These are phyloP conservation scores for Caenorhabditis sp. DNA, from an alignment of 2,888 invertebrate genomes.

Conservation along the genomic window DNA sequence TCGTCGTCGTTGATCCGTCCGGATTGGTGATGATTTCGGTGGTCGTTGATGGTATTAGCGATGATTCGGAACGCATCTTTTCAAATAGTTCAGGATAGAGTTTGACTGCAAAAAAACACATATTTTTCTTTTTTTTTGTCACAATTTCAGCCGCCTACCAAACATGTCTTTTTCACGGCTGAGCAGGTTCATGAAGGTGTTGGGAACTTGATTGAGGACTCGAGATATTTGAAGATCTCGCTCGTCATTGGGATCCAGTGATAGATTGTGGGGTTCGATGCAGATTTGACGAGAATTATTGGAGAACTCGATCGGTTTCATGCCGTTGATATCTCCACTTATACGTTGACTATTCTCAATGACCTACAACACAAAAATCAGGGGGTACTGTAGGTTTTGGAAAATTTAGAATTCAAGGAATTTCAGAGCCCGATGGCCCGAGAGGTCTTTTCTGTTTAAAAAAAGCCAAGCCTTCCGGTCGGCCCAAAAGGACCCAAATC, in stretches of 20 bases:
- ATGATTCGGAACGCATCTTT: conserved; percentile 58
- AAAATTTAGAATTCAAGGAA: background rate
- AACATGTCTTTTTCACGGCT: conserved; percentile 58
- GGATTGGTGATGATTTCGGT: conserved; percentile 64
- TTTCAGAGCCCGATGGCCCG: too few species aligned
- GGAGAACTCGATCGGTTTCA: conserved; percentile 47
- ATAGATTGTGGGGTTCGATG: conserved; percentile 28
- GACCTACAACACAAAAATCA: conserved; percentile 37
- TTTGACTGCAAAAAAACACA: conserved; percentile 49
- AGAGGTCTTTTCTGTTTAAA: too few species aligned
- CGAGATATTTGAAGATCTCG: conserved; percentile 50
- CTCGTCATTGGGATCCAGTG: conserved; percentile 47
- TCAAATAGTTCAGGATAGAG: conserved; percentile 66
- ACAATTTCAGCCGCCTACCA: conserved; percentile 16
- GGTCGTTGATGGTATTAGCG: conserved; percentile 42
- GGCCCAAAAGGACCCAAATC: too few species aligned
- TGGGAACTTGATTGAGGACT: conserved; percentile 52
- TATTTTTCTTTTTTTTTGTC: background rate
- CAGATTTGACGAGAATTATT: conserved; percentile 38
- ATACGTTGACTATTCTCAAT: conserved; percentile 42
- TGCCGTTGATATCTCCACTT: conserved; percentile 59
- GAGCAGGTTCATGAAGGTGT: conserved; percentile 60
- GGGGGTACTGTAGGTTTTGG: too few species aligned
- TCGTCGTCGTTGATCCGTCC: conserved; percentile 65
- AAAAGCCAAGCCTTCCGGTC: too few species aligned